Evolutionary conservation across 1,140 invertebrate species (phyloP).

Genomic region (Leucophenga varia): DNA sequence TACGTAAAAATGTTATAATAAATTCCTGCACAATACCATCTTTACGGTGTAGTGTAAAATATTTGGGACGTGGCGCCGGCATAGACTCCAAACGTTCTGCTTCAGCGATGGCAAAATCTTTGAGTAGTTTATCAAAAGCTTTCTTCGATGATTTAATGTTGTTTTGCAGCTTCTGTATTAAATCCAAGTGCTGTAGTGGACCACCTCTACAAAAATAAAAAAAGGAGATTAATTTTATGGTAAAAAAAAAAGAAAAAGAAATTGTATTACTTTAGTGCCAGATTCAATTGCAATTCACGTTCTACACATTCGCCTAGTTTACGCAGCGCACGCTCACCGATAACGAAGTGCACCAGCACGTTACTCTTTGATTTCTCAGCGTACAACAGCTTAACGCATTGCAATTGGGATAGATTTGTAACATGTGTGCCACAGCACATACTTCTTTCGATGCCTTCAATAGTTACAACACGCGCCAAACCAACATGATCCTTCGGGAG

Average conservation of each 20-base stretch:
- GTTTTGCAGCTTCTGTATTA: conserved; percentile 73
- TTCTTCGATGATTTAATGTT: conserved; percentile 67
- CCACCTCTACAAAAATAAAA: conserved; percentile 62
- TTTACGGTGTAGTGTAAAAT: conserved; percentile 65
- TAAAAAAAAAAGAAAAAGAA: neutral
- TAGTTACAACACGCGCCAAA: conserved; percentile 72
- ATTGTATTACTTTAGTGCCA: conserved; percentile 58
- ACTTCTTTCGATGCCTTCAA: conserved; percentile 71
- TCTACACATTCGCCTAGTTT: conserved; percentile 64
- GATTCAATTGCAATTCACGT: conserved; percentile 68
- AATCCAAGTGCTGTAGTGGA: conserved; percentile 66
- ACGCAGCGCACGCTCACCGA: conserved; percentile 67
- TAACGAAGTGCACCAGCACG: conserved; percentile 66
- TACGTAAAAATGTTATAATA: conserved; percentile 66
- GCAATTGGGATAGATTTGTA: conserved; percentile 73
- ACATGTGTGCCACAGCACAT: conserved; percentile 89
- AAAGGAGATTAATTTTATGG: neutral
- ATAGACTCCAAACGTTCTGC: conserved; percentile 62
- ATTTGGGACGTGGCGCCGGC: conserved; percentile 59
- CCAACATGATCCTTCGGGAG: conserved; percentile 76
- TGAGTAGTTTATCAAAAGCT: conserved; percentile 64
- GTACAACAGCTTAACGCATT: conserved; percentile 73
- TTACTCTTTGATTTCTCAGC: conserved; percentile 72
- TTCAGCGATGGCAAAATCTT: conserved; percentile 68
- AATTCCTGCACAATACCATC: conserved; percentile 73